Percentiles rank a stretch among this genome's conserved stretches.
Conservation (phyloP, 2,888 invertebrate species). For the Himalopsyche tibetana region DNA sequence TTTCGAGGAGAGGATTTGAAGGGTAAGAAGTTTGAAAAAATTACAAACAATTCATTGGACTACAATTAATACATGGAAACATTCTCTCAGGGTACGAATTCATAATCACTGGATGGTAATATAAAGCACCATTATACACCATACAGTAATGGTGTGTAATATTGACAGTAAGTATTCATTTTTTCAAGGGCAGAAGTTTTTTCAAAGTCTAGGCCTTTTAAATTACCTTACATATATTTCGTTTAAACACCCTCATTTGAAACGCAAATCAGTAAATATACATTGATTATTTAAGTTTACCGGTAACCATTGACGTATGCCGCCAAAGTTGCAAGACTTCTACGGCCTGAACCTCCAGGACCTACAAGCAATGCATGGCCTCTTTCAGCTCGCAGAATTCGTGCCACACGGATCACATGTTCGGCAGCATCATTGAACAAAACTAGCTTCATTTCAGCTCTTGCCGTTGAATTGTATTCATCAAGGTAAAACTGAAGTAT, state of each 20-base stretch:
- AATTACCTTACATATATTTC: too few species aligned
- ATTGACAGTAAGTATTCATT: background rate
- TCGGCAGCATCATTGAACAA: conserved; percentile 93
- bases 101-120: too few species aligned
- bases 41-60: background rate
- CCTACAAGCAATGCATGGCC: conserved; percentile 93
- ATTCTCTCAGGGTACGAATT: too few species aligned
- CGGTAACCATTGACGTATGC: conserved; percentile 91
- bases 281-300: conserved; percentile 69
- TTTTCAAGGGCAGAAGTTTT: too few species aligned
- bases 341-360: conserved; percentile 93
- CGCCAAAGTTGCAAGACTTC: conserved; percentile 90
- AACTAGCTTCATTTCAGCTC: conserved; percentile 89
- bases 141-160: background rate
- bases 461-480: conserved; percentile 86
- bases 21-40: too few species aligned
- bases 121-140: too few species aligned
- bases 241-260: too few species aligned
- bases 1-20: too few species aligned
- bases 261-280: background rate
- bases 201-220: too few species aligned
- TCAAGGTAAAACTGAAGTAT: conserved; percentile 84
- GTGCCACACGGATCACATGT: conserved; percentile 89
- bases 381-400: conserved; percentile 89
- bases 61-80: background rate